Base-by-base conservation (phyloP, 2,797 vertebrate species). In the Lycodopsis pacificus region DNA sequence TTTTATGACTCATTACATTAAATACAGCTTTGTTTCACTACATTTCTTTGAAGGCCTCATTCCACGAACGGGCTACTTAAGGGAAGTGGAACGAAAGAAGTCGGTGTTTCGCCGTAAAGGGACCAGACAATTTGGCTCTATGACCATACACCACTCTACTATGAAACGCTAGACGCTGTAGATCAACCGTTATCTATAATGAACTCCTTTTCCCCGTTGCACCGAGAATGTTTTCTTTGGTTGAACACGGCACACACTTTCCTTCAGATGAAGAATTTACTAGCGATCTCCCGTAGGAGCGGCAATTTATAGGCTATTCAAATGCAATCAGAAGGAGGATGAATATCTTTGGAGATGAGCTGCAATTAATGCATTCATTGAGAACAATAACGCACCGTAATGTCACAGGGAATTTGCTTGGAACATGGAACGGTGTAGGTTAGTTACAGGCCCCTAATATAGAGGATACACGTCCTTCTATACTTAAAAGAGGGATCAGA, bases 1-100 rank as follows among this genome's bases (percentile, higher is more conserved):
- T 73, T 73, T 79, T 75, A 77, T 38, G 38, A 71, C 58, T 65
- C 54, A 67, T 38, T 71, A 42, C 25, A n/a, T 65, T 86, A 69
- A 74, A 74, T 68, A 51, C 48, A 59, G 70, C 66, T 70, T 76
- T 65, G 32, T 71, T 78, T 63, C 70, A 58, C 36, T 65, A 81
- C 2, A 40, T 79, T 81, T 66, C 32, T 76, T 58, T 71, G 57
- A 15, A 69, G 65, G 36, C 25, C 63, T 68, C 20, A 54, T 73
- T 84, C 71, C 56, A 59, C 53, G 77, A 81, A 84, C 11, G 22
- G 34, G 27, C 70, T 68, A 20, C 58, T 72, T 66, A 53, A 57
- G 59, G 11, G 9, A 30, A 76, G 70, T 70, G 38, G 72, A 85
- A 64, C 67, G 73, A 71, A 85, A 61, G 62, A 59, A 54, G 25